Evolutionary conservation across 2,888 invertebrate species (phyloP).

Genomic region (Platerodrilus igneus): DNA sequence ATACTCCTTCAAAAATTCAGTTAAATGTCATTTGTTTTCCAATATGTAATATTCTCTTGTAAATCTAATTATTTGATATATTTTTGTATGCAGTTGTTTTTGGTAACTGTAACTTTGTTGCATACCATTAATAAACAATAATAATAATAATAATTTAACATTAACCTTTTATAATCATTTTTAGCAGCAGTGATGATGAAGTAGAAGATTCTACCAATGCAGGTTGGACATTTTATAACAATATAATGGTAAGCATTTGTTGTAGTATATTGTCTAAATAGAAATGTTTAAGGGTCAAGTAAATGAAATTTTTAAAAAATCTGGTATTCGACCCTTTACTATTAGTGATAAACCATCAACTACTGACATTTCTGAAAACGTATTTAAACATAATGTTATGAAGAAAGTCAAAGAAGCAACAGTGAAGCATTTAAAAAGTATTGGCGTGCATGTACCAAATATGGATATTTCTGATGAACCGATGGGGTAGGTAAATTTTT

Average conservation of each 20-base stretch:
- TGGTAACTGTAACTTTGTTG: too few relatives aligned
- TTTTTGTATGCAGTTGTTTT: too few relatives aligned
- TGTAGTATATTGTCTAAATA: conserved; percentile 4
- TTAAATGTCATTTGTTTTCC: too few relatives aligned
- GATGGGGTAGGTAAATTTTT: conserved; percentile 11
- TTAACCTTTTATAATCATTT: conserved; percentile 17
- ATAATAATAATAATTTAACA: conserved; percentile 9
- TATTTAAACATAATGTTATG: conserved; percentile 34
- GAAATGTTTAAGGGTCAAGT: conserved; percentile 48
- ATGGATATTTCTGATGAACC: conserved; percentile 27
- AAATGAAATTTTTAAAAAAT: conserved; percentile 52
- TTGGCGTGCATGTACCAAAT: conserved; percentile 39
- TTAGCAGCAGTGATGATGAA: conserved; percentile 53
- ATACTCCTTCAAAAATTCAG: too few relatives aligned
- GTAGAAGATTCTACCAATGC: conserved; percentile 52
- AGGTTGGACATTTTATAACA: conserved; percentile 68
- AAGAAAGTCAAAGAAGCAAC: conserved; percentile 43
- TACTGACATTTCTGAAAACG: conserved; percentile 8
- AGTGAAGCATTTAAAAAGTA: conserved; percentile 41
- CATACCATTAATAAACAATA: too few relatives aligned
- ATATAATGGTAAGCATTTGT: conserved; percentile 57
- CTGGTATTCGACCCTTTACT: conserved; percentile 29
- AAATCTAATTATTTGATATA: too few relatives aligned
- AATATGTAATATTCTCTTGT: too few relatives aligned
- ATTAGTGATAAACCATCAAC: conserved; percentile 3